A percentile compares a stretch with the other conserved stretches of the same genome.
Evolutionary conservation across 2,113 vertebrate genomes (phyloP).

Genomic region (Origma solitaria): DNA sequence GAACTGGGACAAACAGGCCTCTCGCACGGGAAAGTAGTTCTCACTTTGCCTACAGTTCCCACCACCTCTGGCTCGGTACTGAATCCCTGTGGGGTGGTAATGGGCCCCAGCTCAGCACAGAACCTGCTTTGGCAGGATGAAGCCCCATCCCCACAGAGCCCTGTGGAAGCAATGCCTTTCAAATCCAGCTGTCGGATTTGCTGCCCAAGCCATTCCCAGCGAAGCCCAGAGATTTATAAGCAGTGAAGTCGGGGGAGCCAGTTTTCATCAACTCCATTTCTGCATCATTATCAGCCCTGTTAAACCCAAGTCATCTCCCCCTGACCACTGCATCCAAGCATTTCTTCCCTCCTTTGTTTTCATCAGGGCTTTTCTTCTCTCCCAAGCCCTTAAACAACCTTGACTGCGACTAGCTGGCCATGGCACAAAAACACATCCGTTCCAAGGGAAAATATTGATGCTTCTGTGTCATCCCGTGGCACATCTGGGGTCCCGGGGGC

Average conservation of each 20-base stretch:
- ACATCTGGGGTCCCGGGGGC: not conserved
- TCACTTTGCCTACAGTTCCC: too few relatives aligned
- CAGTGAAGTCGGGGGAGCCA: not conserved
- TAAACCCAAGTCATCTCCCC: not conserved
- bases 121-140: not conserved
- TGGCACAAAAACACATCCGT: not conserved
- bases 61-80: rapidly evolving
- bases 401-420: not conserved
- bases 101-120: not conserved
- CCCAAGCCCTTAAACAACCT: not conserved
- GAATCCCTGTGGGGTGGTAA: not conserved
- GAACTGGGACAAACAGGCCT: too few relatives aligned
- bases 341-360: not conserved
- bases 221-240: not conserved
- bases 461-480: not conserved
- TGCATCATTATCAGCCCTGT: not conserved
- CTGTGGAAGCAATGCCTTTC: not conserved
- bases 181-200: not conserved
- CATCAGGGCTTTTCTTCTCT: not conserved
- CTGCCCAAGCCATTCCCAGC: not conserved
- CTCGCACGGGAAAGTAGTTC: too few relatives aligned
- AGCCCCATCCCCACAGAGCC: not conserved
- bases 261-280: not conserved
- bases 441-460: not conserved
- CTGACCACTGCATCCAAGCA: not conserved